Percentiles rank a stretch among this genome's conserved stretches.
Conservation (phyloP, 2,888 invertebrate species). For the Dermolepida albohirtum region DNA sequence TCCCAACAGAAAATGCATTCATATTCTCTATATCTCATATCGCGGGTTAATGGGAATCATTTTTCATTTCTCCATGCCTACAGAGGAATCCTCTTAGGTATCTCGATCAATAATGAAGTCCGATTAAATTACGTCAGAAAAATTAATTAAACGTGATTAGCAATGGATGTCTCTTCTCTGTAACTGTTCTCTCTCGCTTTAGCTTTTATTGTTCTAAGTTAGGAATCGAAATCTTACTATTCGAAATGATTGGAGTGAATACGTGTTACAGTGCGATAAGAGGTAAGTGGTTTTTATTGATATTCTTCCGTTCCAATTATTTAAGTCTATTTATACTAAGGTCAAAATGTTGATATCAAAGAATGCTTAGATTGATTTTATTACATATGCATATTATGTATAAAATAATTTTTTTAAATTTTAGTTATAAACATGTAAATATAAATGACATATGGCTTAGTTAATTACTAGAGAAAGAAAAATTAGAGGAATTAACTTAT, state of each 20-base stretch:
- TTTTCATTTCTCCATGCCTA: conserved; percentile 59
- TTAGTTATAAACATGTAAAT: too few species aligned
- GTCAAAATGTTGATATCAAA: too few species aligned
- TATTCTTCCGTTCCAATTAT: too few species aligned
- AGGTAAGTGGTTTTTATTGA: too few species aligned
- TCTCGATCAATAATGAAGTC: conserved; percentile 41
- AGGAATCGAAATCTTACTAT: conserved; percentile 3
- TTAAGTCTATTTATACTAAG: too few species aligned
- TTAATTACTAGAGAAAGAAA: too few species aligned
- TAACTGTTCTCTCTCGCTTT: conserved; percentile 1
- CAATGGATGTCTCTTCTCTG: not conserved
- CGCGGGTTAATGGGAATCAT: conserved; percentile 63
- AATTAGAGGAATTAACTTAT: too few species aligned
- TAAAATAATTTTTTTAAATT: too few species aligned
- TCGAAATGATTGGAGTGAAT: conserved; percentile 1
- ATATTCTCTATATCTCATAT: conserved; percentile 64
- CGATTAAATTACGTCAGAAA: conserved; percentile 38
- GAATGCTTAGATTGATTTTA: too few species aligned
- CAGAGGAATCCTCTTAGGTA: conserved; percentile 49
- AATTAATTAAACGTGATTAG: conserved; percentile 32
- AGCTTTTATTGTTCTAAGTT: conserved; percentile 1
- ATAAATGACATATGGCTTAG: too few species aligned
- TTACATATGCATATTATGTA: too few species aligned
- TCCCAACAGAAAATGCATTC: conserved; percentile 64
- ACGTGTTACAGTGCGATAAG: too few species aligned